These are phyloP conservation scores for Zosterops pallidus DNA, from an alignment of 2,113 vertebrate genomes.

Conservation along the genomic window DNA sequence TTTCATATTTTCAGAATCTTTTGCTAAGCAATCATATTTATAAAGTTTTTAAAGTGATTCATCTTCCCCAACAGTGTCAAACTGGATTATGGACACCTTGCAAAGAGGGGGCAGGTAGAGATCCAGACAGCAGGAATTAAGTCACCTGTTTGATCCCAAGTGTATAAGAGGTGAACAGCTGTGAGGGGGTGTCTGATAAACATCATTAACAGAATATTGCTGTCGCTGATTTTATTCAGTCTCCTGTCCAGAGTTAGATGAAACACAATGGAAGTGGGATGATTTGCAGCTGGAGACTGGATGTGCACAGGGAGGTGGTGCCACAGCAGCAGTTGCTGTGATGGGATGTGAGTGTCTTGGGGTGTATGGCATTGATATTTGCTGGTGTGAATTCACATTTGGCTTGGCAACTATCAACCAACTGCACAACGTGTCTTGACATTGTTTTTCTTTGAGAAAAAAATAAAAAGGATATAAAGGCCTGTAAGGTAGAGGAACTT, in stretches of 20 bases:
- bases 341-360: neutral
- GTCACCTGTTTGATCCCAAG: neutral
- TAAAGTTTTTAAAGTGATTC: too few species aligned
- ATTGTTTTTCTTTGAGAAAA: neutral
- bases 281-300: neutral
- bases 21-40: too few species aligned
- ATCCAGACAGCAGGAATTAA: neutral
- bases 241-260: neutral
- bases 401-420: neutral
- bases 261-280: neutral
- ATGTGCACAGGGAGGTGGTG: neutral
- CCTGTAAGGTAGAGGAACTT: neutral
- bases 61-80: too few species aligned
- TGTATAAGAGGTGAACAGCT: neutral
- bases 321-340: neutral
- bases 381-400: neutral
- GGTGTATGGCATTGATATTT: neutral
- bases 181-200: neutral
- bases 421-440: neutral
- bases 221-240: neutral
- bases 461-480: neutral
- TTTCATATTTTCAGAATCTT: too few species aligned
- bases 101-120: neutral
- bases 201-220: neutral
- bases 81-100: neutral